Evolutionary conservation across 2,888 invertebrate genomes (phyloP).

Genomic region (Cantharis flavilabris): DNA sequence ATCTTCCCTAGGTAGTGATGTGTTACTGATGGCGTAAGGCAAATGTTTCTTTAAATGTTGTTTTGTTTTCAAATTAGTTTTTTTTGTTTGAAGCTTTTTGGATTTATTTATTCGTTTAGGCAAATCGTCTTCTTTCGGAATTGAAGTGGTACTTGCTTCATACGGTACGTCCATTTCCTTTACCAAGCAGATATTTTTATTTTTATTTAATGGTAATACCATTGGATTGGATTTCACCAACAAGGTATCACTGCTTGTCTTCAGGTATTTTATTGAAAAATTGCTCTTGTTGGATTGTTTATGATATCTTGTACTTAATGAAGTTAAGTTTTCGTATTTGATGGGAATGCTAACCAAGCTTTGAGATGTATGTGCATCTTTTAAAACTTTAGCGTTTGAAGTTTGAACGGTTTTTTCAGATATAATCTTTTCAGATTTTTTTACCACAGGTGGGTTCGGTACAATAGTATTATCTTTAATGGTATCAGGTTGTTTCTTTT

Average conservation of each 20-base stretch:
- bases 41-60: neutral
- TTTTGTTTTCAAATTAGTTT: neutral
- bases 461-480: neutral
- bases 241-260: neutral
- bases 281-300: neutral
- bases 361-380: neutral
- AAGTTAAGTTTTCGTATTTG: neutral
- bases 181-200: neutral
- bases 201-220: neutral
- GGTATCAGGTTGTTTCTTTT: neutral
- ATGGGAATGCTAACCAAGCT: neutral
- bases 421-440: too few species aligned
- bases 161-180: neutral
- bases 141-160: neutral
- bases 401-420: too few species aligned
- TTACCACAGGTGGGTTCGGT: neutral
- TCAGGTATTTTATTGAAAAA: neutral
- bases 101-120: neutral
- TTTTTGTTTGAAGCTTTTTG: neutral
- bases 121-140: neutral
- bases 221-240: neutral
- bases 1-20: neutral
- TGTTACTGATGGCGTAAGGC: neutral
- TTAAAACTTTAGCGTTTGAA: neutral
- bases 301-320: too few species aligned